Percentiles rank a stretch among this genome's conserved stretches.
These are phyloP conservation scores for Eulemur coronatus DNA, from an alignment of 2,797 vertebrate species.

Conservation along the genomic window DNA sequence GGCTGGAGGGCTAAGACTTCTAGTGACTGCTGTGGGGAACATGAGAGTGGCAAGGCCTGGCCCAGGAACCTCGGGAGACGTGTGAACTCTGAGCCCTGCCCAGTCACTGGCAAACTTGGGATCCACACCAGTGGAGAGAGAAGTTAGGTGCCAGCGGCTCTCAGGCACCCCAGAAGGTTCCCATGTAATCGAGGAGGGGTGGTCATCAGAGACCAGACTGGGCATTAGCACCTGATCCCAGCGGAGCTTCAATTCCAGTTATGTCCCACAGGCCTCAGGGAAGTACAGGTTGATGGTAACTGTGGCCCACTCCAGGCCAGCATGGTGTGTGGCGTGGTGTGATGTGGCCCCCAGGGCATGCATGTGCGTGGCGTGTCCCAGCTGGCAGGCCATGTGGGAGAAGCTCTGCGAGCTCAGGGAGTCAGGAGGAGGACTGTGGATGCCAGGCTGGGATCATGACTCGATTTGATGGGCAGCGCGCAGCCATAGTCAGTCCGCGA, in stretches of 20 bases:
- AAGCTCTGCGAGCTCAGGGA: background rate
- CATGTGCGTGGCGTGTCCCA: background rate
- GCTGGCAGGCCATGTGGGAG: accelerated
- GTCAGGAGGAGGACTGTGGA: background rate
- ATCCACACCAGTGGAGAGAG: background rate
- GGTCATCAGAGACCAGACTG: background rate
- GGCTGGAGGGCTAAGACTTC: background rate
- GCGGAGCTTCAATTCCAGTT: constrained; percentile 52
- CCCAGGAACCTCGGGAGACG: background rate
- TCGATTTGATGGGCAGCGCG: background rate
- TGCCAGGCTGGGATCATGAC: background rate
- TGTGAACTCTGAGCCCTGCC: background rate
- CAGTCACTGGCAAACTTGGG: background rate
- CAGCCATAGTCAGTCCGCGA: background rate
- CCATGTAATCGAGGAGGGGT: background rate
- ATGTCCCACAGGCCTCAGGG: constrained; percentile 80
- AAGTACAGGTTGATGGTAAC: constrained; percentile 80
- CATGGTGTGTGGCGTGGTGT: background rate
- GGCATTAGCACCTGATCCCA: background rate
- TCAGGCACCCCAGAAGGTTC: background rate
- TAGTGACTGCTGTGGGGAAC: background rate
- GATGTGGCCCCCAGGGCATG: accelerated
- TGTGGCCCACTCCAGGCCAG: background rate
- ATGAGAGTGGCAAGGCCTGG: background rate
- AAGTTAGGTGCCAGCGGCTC: background rate